Evolutionary conservation across 1,140 invertebrate genomes (phyloP).

Genomic region (Carcinoscorpius rotundicauda): DNA sequence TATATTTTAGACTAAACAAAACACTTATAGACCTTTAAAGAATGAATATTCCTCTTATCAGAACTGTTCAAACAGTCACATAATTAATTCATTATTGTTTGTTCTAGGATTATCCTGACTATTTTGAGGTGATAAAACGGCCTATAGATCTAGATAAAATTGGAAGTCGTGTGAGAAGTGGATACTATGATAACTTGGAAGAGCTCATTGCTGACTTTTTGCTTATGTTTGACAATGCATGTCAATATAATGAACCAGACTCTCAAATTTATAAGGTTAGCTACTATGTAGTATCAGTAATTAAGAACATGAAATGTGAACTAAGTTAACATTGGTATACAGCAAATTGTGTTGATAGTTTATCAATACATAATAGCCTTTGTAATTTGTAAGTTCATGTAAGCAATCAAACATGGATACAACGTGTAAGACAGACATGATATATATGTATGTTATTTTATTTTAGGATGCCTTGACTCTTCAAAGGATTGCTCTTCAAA

Average conservation of each 20-base stretch:
- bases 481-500: conserved; percentile 81
- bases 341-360: too few relatives aligned
- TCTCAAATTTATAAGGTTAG: conserved; percentile 91
- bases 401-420: too few relatives aligned
- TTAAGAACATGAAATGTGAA: not conserved
- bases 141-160: conserved; percentile 97
- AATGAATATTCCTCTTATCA: too few relatives aligned
- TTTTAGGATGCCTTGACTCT: conserved; percentile 75
- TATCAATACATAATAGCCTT: too few relatives aligned
- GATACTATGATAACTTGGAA: conserved; percentile 67
- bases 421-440: too few relatives aligned
- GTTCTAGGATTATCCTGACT: conserved; percentile 80
- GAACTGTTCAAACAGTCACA: too few relatives aligned
- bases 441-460: not conserved
- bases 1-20: too few relatives aligned
- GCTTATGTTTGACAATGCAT: conserved; percentile 98
- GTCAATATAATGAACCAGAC: conserved; percentile 98
- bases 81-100: not conserved
- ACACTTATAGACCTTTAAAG: too few relatives aligned
- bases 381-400: too few relatives aligned
- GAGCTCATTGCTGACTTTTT: conserved; percentile 87
- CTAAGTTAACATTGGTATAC: too few relatives aligned
- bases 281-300: conserved; percentile 9
- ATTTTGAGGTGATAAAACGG: conserved; percentile 94
- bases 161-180: conserved; percentile 65